These are phyloP conservation scores for Malachius bipustulatus DNA, from an alignment of 2,888 invertebrate genomes.

Conservation along the genomic window DNA sequence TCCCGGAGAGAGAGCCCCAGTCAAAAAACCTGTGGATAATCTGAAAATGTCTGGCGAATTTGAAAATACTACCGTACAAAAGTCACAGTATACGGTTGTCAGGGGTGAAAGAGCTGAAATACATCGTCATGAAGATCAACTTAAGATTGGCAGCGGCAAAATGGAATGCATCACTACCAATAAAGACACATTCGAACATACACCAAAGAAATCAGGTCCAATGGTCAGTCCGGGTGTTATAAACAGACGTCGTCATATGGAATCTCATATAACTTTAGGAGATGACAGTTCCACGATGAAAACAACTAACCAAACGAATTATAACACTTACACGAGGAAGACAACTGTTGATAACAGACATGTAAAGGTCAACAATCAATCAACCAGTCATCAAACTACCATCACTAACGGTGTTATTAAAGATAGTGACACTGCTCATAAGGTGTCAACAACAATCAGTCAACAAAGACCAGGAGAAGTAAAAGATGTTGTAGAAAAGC, in stretches of 20 bases:
- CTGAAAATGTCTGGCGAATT: constrained; percentile 40
- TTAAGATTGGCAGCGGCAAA: constrained; percentile 39
- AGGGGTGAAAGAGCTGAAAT: constrained; percentile 40
- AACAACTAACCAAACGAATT: constrained; percentile 49
- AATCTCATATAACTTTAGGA: constrained; percentile 54
- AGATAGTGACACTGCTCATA: constrained; percentile 42
- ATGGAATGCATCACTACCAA: constrained; percentile 43
- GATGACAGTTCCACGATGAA: constrained; percentile 42
- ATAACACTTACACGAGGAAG: constrained; percentile 31
- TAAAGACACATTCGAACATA: constrained; percentile 41
- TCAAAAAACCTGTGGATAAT: constrained; percentile 49
- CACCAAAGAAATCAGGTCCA: constrained; percentile 43
- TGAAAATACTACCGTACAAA: constrained; percentile 36
- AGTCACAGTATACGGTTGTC: constrained; percentile 38
- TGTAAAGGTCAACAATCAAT: constrained; percentile 28
- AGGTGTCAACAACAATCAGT: constrained; percentile 35
- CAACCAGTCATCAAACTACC: constrained; percentile 20
- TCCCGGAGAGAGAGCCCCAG: constrained; percentile 38
- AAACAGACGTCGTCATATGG: constrained; percentile 49
- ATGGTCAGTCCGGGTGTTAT: constrained; percentile 38
- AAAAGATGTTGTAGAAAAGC: constrained; percentile 11
- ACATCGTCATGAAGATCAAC: constrained; percentile 40
- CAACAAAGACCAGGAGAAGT: constrained; percentile 21
- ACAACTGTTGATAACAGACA: constrained; percentile 14
- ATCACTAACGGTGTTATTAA: constrained; percentile 42